Percentiles rank a stretch among this genome's conserved stretches.
Conservation (phyloP, 2,888 invertebrate genomes). For the Ichneumon xanthorius region DNA sequence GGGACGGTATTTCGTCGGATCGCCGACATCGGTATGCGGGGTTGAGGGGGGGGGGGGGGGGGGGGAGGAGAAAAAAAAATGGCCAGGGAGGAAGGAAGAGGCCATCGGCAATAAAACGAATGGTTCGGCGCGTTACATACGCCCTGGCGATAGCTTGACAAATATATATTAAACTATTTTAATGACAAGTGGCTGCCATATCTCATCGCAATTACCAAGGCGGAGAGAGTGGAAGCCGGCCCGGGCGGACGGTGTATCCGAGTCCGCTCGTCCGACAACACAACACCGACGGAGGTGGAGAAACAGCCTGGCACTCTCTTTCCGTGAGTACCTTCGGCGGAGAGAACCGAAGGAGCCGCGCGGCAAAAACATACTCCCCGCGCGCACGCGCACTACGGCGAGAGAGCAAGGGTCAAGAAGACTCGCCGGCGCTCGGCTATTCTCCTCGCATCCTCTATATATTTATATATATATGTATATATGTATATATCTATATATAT, state of each 20-base stretch:
- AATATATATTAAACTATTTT: constrained; percentile 84
- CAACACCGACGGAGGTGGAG: constrained; percentile 6
- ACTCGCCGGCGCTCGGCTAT: constrained; percentile 66
- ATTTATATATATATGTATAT: not conserved
- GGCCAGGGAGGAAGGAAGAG: constrained; percentile 1
- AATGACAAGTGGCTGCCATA: constrained; percentile 83
- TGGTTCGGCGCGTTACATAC: constrained; percentile 73
- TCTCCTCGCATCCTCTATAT: not conserved
- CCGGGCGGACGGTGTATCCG: constrained; percentile 10
- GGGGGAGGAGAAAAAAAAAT: constrained; percentile 38
- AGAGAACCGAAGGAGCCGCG: constrained; percentile 50
- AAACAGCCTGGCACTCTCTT: constrained; percentile 28
- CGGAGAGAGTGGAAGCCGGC: constrained; percentile 56
- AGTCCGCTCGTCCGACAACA: constrained; percentile 29
- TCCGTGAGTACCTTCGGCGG: constrained; percentile 56
- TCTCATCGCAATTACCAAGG: constrained; percentile 82
- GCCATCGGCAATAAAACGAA: constrained; percentile 72
- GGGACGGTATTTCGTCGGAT: constrained; percentile 3
- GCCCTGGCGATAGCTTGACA: constrained; percentile 80
- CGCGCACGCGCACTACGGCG: constrained; percentile 31
- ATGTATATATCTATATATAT: not conserved
- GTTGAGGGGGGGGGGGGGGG: constrained; percentile 17
- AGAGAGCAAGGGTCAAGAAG: constrained; percentile 80
- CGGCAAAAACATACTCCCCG: constrained; percentile 74
- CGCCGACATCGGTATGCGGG: constrained; percentile 30